A percentile compares a stretch with the other conserved stretches of the same genome.
Evolutionary conservation across 2,888 invertebrate genomes (phyloP).

Genomic region (Elaeidobius kamerunicus): DNA sequence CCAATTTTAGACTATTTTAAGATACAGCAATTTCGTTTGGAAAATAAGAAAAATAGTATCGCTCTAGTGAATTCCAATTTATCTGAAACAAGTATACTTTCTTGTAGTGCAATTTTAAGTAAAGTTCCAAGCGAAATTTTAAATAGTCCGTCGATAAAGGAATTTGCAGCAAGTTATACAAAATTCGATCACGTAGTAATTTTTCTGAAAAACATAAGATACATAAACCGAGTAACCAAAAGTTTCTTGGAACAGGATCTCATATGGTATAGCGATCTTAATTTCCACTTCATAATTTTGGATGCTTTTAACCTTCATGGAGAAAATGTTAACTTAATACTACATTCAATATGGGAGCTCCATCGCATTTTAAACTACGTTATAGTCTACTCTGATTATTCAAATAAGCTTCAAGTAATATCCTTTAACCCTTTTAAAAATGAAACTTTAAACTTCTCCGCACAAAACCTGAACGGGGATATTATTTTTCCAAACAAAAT

Average conservation of each 20-base stretch:
- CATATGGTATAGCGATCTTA: constrained; percentile 12
- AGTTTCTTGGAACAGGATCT: constrained; percentile 10
- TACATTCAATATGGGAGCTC: constrained; percentile 8
- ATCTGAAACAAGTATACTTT: too few species aligned
- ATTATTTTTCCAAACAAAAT: background rate
- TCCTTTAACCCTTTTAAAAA: constrained; percentile 9
- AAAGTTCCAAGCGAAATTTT: constrained; percentile 11
- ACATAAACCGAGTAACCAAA: background rate
- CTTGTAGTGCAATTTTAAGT: too few species aligned
- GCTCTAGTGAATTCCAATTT: constrained; percentile 13
- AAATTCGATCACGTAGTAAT: constrained; percentile 11
- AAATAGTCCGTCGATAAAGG: constrained; percentile 3
- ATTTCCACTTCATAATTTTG: constrained; percentile 9
- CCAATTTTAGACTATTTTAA: background rate
- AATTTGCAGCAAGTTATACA: background rate
- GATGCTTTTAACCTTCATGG: background rate
- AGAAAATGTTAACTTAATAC: background rate
- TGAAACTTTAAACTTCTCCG: background rate
- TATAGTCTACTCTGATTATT: background rate
- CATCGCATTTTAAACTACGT: constrained; percentile 11
- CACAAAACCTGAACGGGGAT: background rate
- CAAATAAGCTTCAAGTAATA: constrained; percentile 3
- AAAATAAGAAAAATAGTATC: constrained; percentile 2
- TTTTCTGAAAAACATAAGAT: constrained; percentile 7
- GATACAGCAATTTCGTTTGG: background rate